Percentiles rank a stretch among this genome's conserved stretches.
Conservation (phyloP, 2,113 vertebrate species). For the Tenrec ecaudatus region DNA sequence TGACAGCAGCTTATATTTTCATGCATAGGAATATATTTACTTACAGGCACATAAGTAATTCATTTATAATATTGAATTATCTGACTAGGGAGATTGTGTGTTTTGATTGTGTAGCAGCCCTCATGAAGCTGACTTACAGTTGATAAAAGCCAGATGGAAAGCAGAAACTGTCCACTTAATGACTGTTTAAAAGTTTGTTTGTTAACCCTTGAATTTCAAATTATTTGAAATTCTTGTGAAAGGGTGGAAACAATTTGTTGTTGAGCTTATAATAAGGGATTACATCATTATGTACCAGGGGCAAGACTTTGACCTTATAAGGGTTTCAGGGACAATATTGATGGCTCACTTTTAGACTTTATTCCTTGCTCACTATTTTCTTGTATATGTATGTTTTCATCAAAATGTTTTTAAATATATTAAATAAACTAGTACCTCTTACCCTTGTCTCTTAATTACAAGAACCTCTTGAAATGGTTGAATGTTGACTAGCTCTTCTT, state of each 20-base stretch:
- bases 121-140: conserved; percentile 84
- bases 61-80: conserved; percentile 91
- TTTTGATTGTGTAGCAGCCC: conserved; percentile 87
- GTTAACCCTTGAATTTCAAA: conserved; percentile 87
- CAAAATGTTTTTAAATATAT: not conserved
- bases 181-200: conserved; percentile 88
- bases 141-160: conserved; percentile 90
- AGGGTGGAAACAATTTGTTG: conserved; percentile 87
- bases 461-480: too few relatives aligned
- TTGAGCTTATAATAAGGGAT: conserved; percentile 77
- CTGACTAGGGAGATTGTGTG: conserved; percentile 86
- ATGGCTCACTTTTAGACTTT: not conserved
- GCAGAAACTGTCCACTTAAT: conserved; percentile 88
- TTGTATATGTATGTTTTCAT: not conserved
- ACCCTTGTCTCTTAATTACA: too few relatives aligned
- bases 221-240: conserved; percentile 69
- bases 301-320: not conserved
- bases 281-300: not conserved
- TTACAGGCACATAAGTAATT: conserved; percentile 88
- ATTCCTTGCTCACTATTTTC: not conserved
- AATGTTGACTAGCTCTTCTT: too few relatives aligned
- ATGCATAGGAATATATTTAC: conserved; percentile 86
- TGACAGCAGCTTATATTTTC: conserved; percentile 85
- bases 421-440: not conserved
- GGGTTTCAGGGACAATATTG: not conserved